phyloP scores from a whole-genome alignment of 1,140 invertebrate genomes.

The Megathymus violae region DNA sequence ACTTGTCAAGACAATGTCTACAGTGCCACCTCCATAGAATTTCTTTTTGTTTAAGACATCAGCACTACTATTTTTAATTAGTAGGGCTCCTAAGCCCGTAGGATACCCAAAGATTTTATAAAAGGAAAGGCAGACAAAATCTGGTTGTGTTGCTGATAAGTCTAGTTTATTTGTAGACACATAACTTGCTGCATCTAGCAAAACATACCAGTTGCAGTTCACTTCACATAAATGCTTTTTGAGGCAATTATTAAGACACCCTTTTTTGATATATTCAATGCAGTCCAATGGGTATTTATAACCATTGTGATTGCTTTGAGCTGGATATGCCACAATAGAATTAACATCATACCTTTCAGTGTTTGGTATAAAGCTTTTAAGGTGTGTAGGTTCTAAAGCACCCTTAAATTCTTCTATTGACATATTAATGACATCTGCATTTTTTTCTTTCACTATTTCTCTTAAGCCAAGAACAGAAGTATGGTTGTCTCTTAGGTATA shows the following conservation, averaged over 20 bases:
- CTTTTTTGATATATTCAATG: slow-evolving; percentile 87
- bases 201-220: slow-evolving; percentile 88
- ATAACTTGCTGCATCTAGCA: slow-evolving; percentile 94
- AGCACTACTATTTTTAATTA: slow-evolving; percentile 89
- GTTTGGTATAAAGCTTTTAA: slow-evolving; percentile 31
- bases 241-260: slow-evolving; percentile 82
- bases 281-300: slow-evolving; percentile 93
- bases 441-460: slow-evolving; percentile 84
- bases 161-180: slow-evolving; percentile 92
- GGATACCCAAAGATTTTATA: slow-evolving; percentile 99
- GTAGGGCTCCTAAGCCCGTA: slow-evolving; percentile 94
- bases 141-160: slow-evolving; percentile 89
- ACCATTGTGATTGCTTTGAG: slow-evolving; percentile 97
- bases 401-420: slow-evolving; percentile 81
- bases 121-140: slow-evolving; percentile 97
- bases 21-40: slow-evolving; percentile 97
- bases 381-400: slow-evolving; percentile 58
- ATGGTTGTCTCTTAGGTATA: slow-evolving; percentile 96
- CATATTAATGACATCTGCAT: slow-evolving; percentile 83
- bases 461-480: slow-evolving; percentile 97
- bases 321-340: slow-evolving; percentile 94
- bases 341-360: slow-evolving; percentile 49
- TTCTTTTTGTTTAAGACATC: slow-evolving; percentile 86
- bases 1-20: slow-evolving; percentile 90
- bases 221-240: slow-evolving; percentile 59